These are phyloP conservation scores for Rhinoraja longicauda DNA, from an alignment of 2,797 vertebrate species.

Conservation along the genomic window DNA sequence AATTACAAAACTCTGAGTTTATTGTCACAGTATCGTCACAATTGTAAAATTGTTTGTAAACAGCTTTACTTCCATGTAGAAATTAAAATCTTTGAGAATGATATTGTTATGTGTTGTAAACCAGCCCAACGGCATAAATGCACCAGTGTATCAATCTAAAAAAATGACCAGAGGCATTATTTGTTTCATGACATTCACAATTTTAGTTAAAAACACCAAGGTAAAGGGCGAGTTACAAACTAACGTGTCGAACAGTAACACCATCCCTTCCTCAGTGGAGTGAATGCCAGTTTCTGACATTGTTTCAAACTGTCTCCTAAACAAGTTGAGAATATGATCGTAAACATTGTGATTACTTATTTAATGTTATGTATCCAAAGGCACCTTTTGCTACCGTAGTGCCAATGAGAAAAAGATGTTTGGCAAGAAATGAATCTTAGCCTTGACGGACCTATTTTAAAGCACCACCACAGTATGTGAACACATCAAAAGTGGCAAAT, in stretches of 20 bases:
- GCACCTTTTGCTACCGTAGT: background rate
- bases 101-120: background rate
- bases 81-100: background rate
- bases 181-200: background rate
- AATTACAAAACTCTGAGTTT: slow-evolving; percentile 16
- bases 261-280: background rate
- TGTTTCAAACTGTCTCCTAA: background rate
- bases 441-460: background rate
- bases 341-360: background rate
- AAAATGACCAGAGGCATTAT: slow-evolving; percentile 22
- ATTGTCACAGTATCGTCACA: background rate
- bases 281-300: background rate
- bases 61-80: background rate
- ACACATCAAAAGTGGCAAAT: background rate
- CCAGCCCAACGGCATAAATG: background rate
- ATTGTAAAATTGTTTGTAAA: background rate
- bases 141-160: background rate
- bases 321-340: background rate
- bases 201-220: background rate
- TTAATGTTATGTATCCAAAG: background rate
- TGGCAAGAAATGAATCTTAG: background rate
- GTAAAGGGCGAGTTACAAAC: background rate
- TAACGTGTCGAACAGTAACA: background rate
- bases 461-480: background rate
- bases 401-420: background rate